Base-by-base conservation (phyloP, 2,888 invertebrate species). In the Agrenia bidenticulata region DNA sequence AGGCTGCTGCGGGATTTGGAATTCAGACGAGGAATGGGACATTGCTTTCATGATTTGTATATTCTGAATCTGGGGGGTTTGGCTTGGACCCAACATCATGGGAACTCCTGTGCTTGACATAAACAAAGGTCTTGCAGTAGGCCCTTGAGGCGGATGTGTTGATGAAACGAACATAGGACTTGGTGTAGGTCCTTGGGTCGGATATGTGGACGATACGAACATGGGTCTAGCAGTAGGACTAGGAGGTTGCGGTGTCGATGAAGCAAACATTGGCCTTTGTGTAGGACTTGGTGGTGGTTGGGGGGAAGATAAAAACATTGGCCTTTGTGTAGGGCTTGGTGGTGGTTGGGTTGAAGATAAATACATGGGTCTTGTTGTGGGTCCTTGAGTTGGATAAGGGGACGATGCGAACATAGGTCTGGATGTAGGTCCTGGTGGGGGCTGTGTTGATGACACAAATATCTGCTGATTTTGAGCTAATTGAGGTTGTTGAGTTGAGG, bases 41-140 rank as follows among this genome's bases (percentile, higher is more conserved):
- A 68, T 58, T 7, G 51, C 37, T 50, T 68, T 42, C 17, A 68
- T 68, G 21, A 68, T 64, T 42, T 68, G 67, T 53, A 68, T 63
- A 1, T 63, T 49, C 17, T 63, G 66, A 21, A 54, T 61, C 15
- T 57, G 61, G 11, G 55, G 41, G 4, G 65, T 56, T 15, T 64
- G 63, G 45, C 53, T 59, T 15, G 70, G 63, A 56, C 60, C 67
- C 13, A 63, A 41, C 13, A 66, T 2, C 13, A 65, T 51, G 17
- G 67, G 62, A 27, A 61, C 50, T 19, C 54, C 53, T 2, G 66
- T 58, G 58, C 55, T 56, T 13, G 42, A 69, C 7, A 32, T 66
- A 60, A 61, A 42, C 17, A 59, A 41, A 1, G 68, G 68, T 50
- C 56, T 27, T 13, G 60, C 56, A 5, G 68, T 61, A 7, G 67